Evolutionary conservation across 2,113 vertebrate species (phyloP), one percentile per base, ranked within the genome.

Genomic region (Psilopogon haemacephalus): DNA sequence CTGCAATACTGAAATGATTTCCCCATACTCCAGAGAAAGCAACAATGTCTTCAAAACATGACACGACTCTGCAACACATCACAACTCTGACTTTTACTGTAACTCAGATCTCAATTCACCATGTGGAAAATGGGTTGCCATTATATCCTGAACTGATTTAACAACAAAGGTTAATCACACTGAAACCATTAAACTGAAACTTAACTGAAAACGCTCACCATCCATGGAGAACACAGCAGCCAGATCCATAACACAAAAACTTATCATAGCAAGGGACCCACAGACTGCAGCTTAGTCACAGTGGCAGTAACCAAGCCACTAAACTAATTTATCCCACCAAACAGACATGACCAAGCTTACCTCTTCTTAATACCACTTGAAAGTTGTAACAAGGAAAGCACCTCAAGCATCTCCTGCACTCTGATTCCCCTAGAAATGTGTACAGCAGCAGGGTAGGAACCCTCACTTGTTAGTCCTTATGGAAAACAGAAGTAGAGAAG

Each of bases 61-160:
- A 28, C 48, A 73, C 10, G 12, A 48, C 32, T 37, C 26, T 28
- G 18, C 16, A 74, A 33, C 38, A 44, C 70, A 81, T 32, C 28
- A 27, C 1, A 0, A 33, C 40, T 68, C 18, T 3, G 2, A 7
- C n/a, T 82, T 76, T n/a, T 24, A 58, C 28, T 35, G 11, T 16
- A 62, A 84, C n/a, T 76, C 54, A 63, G 75, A 77, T 62, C n/a
- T 35, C n/a, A 62, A 52, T 12, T 77, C 21, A 68, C 1, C 2
- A 37, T 56, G 32, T 15, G 33, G 52, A 82, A 76, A 38, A 52
- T 15, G 12, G 7, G 35, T 63, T 85, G 59, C 24, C 28, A 11
- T 58, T 27, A 33, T 40, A 24, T 27, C 28, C 21, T 68, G 24
- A 52, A 63, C 30, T 12, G 33, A 63, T 63, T 62, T 46, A 72